Percentiles rank a stretch among this genome's conserved stretches.
These are phyloP conservation scores for Lepidothrix coronata DNA, from an alignment of 2,113 vertebrate genomes.

Conservation along the genomic window DNA sequence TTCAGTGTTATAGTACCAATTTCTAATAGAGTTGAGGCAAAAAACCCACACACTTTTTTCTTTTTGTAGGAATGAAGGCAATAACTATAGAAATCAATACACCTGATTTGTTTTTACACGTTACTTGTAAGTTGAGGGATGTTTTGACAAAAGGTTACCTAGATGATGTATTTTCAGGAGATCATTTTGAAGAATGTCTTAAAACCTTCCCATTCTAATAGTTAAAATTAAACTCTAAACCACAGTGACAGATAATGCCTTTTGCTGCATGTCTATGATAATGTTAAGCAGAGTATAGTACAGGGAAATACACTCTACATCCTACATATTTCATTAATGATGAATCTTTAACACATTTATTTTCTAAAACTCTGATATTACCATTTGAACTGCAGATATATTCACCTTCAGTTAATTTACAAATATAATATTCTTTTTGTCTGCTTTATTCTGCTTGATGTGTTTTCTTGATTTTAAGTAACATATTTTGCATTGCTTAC, in stretches of 20 bases:
- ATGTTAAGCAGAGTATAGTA: not conserved
- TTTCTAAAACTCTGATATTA: not conserved
- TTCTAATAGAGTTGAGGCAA: not conserved
- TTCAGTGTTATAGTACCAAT: not conserved
- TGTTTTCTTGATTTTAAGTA: not conserved
- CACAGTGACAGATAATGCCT: not conserved
- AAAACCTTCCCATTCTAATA: not conserved
- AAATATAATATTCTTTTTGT: not conserved
- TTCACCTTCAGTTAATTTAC: not conserved
- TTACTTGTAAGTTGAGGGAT: not conserved
- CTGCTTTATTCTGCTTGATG: not conserved
- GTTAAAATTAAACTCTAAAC: not conserved
- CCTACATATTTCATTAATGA: not conserved
- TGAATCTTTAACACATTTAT: not conserved
- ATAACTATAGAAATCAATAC: not conserved
- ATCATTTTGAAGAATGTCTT: not conserved
- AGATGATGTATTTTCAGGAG: not conserved
- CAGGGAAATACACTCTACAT: not conserved
- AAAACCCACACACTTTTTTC: accelerated
- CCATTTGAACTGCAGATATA: not conserved
- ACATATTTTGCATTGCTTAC: not conserved
- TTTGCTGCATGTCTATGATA: not conserved
- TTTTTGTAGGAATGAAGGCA: not conserved
- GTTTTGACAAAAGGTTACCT: not conserved
- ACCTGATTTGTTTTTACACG: not conserved